A percentile compares a stretch with the other conserved stretches of the same genome.
phyloP scores from a whole-genome alignment of 2,113 vertebrate species.

The Dasyprocta punctata region DNA sequence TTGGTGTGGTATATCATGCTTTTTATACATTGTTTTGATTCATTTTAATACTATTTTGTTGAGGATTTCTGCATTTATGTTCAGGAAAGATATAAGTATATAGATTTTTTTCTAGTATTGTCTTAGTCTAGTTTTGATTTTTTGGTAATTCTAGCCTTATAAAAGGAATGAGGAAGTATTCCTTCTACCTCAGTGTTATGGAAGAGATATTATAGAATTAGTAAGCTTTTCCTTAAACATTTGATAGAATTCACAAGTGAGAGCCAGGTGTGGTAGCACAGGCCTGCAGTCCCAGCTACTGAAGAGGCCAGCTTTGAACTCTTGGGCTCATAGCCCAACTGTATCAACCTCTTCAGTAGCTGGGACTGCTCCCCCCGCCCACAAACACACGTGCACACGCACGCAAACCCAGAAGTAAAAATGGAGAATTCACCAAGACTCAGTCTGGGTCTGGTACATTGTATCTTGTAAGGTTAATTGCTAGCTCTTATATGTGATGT shows the following conservation, averaged over 20 bases:
- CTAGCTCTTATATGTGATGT: neutral
- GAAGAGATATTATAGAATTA: neutral
- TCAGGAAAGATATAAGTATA: neutral
- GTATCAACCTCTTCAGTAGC: too few species aligned
- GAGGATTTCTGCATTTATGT: neutral
- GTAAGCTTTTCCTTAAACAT: neutral
- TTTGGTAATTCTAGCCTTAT: neutral
- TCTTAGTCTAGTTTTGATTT: neutral
- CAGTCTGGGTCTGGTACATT: neutral
- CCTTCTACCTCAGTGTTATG: neutral
- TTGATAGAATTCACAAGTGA: neutral
- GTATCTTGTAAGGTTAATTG: neutral
- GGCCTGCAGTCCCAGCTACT: neutral
- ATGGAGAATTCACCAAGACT: neutral
- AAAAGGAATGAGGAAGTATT: neutral
- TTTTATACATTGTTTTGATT: constrained; percentile 25
- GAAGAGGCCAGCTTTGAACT: neutral
- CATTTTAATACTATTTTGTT: neutral
- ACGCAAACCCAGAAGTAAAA: neutral
- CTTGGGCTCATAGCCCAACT: too few species aligned
- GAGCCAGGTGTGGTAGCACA: neutral
- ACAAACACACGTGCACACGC: neutral
- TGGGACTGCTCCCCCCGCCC: too few species aligned
- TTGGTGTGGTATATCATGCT: neutral
- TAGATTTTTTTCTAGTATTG: neutral